These are phyloP conservation scores for Alentia gelatinosa DNA, from an alignment of 2,888 invertebrate genomes.

Conservation along the genomic window DNA sequence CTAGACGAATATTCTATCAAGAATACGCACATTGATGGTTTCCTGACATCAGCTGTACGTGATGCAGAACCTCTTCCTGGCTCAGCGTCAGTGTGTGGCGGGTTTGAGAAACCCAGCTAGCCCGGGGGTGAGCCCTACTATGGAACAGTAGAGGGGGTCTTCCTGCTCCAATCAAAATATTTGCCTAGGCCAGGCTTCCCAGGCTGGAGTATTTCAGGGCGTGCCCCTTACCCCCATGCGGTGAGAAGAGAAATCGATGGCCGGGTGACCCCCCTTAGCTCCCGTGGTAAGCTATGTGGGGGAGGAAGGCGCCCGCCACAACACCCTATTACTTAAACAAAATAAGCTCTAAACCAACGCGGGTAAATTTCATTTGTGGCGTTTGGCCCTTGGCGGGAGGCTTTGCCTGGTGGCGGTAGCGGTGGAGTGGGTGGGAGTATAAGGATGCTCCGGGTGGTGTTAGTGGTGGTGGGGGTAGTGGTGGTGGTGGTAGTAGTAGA, in stretches of 20 bases:
- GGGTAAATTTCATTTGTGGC: conserved; percentile 7
- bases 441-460: too few relatives aligned
- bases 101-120: too few relatives aligned
- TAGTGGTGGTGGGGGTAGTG: too few relatives aligned
- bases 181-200: background rate
- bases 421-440: too few relatives aligned
- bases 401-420: background rate
- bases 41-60: too few relatives aligned
- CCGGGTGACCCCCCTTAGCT: background rate
- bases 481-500: too few relatives aligned
- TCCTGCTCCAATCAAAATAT: background rate
- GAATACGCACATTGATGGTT: too few relatives aligned
- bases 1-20: too few relatives aligned
- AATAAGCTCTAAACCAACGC: conserved; percentile 28
- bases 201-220: too few relatives aligned
- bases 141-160: background rate
- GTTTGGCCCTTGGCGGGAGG: background rate
- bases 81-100: too few relatives aligned
- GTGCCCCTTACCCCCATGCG: too few relatives aligned
- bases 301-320: background rate
- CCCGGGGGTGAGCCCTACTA: background rate
- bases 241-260: background rate
- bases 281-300: background rate
- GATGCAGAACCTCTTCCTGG: too few relatives aligned
- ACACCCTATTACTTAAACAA: conserved; percentile 34